Conservation (phyloP, 2,888 invertebrate genomes). For the Hetaerina titia region DNA sequence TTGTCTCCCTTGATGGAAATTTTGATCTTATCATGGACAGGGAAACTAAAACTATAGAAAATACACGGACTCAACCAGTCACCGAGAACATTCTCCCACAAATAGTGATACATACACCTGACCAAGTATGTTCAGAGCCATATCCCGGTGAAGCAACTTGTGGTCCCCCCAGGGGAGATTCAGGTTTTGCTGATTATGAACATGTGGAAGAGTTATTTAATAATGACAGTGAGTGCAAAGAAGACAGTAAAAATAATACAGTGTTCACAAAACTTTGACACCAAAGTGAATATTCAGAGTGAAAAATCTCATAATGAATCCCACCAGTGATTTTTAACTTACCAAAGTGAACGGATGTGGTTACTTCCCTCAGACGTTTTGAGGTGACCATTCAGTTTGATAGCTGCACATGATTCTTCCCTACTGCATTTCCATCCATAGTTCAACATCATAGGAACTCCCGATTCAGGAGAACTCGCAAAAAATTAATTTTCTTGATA, state of each 20-base stretch:
- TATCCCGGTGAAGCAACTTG: background rate
- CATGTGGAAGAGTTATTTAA: conserved; percentile 34
- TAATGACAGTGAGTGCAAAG: background rate
- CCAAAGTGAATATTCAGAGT: background rate
- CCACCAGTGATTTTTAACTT: background rate
- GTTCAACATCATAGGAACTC: too few species aligned
- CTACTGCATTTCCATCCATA: too few species aligned
- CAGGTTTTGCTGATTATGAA: conserved; percentile 63
- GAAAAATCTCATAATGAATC: conserved; percentile 6
- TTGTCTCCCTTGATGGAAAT: conserved; percentile 83
- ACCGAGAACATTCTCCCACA: background rate
- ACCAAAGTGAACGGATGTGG: too few species aligned
- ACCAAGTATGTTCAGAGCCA: background rate
- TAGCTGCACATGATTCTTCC: too few species aligned
- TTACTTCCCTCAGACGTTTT: too few species aligned
- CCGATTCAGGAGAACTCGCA: too few species aligned
- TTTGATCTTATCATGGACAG: conserved; percentile 68
- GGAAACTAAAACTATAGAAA: background rate
- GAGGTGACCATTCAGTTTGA: too few species aligned
- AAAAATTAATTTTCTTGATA: too few species aligned
- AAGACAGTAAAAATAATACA: background rate
- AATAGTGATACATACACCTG: conserved; percentile 44
- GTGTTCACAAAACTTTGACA: conserved; percentile 37
- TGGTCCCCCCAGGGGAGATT: conserved; percentile 33
- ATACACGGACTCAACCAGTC: background rate